Percentiles rank a stretch among this genome's conserved stretches.
Evolutionary conservation across 30 jellyfish, hydroid and myxozoan genomes (phyloP).

Genomic region (Pseudorhiza aurosa): DNA sequence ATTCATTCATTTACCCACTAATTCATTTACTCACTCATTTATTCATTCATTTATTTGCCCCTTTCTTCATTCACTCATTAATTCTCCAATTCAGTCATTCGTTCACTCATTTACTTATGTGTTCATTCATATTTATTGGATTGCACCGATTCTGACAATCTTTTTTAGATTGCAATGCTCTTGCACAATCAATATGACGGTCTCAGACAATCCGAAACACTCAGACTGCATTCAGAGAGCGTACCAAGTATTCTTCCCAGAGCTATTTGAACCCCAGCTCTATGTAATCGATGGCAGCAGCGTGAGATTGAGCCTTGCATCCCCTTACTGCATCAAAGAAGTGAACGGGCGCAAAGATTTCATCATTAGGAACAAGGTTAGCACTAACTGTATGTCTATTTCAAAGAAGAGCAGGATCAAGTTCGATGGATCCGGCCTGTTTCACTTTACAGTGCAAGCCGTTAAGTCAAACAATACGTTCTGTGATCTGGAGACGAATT

Average conservation of each 20-base stretch:
- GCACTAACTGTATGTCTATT: conserved; percentile 20
- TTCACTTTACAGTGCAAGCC: conserved; percentile 58
- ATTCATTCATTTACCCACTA: background rate
- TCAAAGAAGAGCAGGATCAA: conserved; percentile 21
- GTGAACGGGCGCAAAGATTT: conserved; percentile 72
- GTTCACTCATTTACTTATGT: background rate
- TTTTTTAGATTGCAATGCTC: conserved; percentile 55
- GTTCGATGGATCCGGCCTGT: conserved; percentile 85
- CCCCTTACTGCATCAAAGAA: conserved; percentile 64
- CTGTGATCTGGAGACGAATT: conserved; percentile 72
- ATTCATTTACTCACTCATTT: background rate
- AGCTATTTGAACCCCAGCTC: conserved; percentile 35
- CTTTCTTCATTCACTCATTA: background rate
- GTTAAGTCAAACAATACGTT: conserved; percentile 44
- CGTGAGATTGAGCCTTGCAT: conserved; percentile 22
- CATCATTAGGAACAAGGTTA: conserved; percentile 14
- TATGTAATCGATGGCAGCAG: conserved; percentile 3
- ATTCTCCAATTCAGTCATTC: background rate
- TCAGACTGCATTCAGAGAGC: conserved; percentile 89
- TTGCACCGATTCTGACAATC: background rate
- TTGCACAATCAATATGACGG: conserved; percentile 69
- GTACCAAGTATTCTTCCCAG: conserved; percentile 50
- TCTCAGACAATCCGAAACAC: conserved; percentile 52
- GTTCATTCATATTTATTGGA: background rate
- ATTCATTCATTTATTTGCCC: background rate